Percentiles rank a stretch among this genome's conserved stretches.
These are phyloP conservation scores for Brenthis daphne DNA, from an alignment of 2,888 invertebrate genomes.

Conservation along the genomic window DNA sequence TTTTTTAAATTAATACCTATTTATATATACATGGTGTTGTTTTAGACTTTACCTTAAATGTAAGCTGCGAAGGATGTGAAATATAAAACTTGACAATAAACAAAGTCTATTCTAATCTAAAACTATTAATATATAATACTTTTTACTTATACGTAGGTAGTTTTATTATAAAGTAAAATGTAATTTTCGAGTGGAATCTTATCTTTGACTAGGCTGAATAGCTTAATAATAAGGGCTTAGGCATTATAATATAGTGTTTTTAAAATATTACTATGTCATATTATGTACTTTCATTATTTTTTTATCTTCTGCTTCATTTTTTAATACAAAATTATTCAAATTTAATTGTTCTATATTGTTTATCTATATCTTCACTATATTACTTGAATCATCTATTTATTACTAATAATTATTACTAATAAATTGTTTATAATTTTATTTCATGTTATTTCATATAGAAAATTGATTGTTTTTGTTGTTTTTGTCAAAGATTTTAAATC, in stretches of 20 bases:
- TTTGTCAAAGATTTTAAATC: neutral
- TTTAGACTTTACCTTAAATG: conserved; percentile 5
- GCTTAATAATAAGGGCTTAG: conserved; percentile 2
- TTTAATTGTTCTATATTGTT: neutral
- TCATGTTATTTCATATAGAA: neutral
- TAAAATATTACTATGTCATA: neutral
- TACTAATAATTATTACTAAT: neutral
- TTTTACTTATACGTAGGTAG: conserved; percentile 15
- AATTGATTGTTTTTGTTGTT: neutral
- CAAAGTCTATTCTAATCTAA: conserved; percentile 30
- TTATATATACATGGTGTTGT: neutral
- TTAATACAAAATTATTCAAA: neutral
- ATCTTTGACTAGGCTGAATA: conserved; percentile 13
- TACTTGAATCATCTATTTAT: too few species aligned
- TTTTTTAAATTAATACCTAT: too few species aligned
- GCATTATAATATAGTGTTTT: neutral
- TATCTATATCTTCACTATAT: too few species aligned
- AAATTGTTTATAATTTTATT: neutral
- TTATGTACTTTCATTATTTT: neutral
- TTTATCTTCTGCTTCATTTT: neutral
- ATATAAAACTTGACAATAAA: conserved; percentile 34
- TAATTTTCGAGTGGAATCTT: conserved; percentile 20
- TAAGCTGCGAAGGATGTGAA: conserved; percentile 18
- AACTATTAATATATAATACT: conserved; percentile 20
- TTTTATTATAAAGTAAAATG: conserved; percentile 11